Conservation (phyloP, 2,797 vertebrate species). For the Capromys pilorides region DNA sequence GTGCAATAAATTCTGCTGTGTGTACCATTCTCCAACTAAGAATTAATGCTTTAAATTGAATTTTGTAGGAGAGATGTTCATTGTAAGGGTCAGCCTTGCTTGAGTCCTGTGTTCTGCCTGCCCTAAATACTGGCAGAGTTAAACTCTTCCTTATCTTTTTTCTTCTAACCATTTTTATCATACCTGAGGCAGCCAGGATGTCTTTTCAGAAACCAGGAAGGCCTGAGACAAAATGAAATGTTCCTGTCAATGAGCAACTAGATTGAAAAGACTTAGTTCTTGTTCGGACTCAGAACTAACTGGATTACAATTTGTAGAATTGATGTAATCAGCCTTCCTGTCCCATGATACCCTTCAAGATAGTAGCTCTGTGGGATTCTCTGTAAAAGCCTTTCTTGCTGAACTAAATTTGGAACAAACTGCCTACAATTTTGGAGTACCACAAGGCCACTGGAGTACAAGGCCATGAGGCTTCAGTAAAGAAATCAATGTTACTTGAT, state of each 20-base stretch:
- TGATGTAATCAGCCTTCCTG: neutral
- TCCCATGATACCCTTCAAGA: neutral
- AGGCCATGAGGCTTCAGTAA: conserved; percentile 23
- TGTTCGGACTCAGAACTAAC: neutral
- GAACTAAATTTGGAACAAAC: conserved; percentile 38
- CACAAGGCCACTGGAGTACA: neutral
- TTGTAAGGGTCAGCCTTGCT: neutral
- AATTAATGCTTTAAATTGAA: conserved; percentile 28
- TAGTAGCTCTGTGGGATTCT: neutral
- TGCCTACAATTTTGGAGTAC: conserved; percentile 2
- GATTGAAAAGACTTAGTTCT: conserved; percentile 26
- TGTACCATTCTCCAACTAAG: neutral
- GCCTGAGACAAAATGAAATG: neutral
- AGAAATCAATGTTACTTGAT: conserved; percentile 27
- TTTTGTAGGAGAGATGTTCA: neutral
- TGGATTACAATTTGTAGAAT: neutral
- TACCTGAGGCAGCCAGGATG: neutral
- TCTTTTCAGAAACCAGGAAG: neutral
- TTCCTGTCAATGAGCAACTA: neutral
- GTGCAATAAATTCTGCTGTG: neutral
- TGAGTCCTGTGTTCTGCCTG: neutral
- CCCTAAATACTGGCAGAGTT: neutral
- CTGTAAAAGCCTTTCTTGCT: neutral
- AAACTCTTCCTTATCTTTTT: neutral
- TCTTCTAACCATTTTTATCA: neutral